Base-by-base conservation (phyloP, 2,113 vertebrate species). In the Aleadryas rufinucha region DNA sequence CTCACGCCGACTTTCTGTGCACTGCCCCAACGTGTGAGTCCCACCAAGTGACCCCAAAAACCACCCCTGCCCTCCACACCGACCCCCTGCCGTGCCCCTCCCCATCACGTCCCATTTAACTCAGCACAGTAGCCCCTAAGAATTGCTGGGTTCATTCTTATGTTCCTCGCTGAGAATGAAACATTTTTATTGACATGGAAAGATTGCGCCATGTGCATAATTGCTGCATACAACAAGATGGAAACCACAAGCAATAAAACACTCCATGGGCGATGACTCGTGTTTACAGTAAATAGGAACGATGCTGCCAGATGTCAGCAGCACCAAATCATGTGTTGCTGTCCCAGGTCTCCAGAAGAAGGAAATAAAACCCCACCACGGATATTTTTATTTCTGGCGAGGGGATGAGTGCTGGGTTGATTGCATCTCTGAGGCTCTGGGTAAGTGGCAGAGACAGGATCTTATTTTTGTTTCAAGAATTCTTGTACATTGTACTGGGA, bases 161-260 rank as follows among this genome's bases (percentile, higher is more conserved):
- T 27, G 70, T 57, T 94, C 81, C 94, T 96, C 78, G 94, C 94
- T 90, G 95, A 95, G 94, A 96, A 78, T 54, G 91, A 96, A 97
- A 93, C 87, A 66, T 84, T 96, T 93, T 97, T 96, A 96, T 94
- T 97, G 93, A 96, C 90, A 90, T 85, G 95, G 95, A 97, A 96
- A 89, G 93, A 96, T 81, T 95, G 87, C 69, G 31, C 95, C 95
- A 97, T 95, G 94, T 87, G 95, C 79, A 77, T 96, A 95, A 96
- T 95, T 96, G 91, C 89, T 92, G 87, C 95, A 94, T 90, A 95
- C 94, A 94, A 96, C 84, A 94, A 95, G 93, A 95, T 93, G 89
- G 91, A 97, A 97, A 95, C 95, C 95, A 95, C 95, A 97, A 93
- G 95, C 96, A 95, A 95, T 97, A 96, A 96, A 96, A 95, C 87